These are phyloP conservation scores for Manis javanica DNA, from an alignment of 2,797 vertebrate species.

Conservation along the genomic window DNA sequence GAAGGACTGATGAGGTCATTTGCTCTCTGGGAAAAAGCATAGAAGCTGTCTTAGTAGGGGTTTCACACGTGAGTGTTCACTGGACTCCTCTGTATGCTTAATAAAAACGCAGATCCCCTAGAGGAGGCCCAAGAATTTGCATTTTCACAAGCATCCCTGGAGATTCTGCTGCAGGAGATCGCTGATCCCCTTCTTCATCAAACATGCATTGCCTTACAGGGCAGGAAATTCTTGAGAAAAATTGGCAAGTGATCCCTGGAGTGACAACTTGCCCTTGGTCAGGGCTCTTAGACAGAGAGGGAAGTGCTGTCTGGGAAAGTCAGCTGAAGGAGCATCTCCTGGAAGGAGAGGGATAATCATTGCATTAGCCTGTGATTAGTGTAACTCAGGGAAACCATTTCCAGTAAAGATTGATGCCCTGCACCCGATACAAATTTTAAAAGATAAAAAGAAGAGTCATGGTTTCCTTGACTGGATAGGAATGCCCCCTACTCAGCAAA, in stretches of 20 bases:
- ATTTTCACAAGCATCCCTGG: background rate
- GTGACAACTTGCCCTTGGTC: background rate
- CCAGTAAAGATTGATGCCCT: constrained; percentile 1
- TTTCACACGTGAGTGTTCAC: background rate
- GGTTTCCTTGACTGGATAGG: background rate
- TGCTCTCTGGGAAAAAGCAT: background rate
- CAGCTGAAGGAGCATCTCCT: background rate
- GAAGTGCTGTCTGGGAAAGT: background rate
- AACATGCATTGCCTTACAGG: background rate
- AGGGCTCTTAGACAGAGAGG: background rate
- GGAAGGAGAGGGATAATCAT: background rate
- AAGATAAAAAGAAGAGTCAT: background rate
- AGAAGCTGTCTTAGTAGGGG: background rate
- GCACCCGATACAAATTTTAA: background rate
- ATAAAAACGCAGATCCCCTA: background rate
- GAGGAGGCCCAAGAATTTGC: background rate
- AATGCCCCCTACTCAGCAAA: background rate
- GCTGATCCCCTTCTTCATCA: background rate
- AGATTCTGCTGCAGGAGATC: background rate
- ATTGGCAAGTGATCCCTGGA: background rate
- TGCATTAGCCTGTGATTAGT: background rate
- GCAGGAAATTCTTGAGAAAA: background rate
- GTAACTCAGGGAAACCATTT: background rate
- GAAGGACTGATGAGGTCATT: background rate
- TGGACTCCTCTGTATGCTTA: background rate